Evolutionary conservation across 2,797 vertebrate species (phyloP).

Genomic region (Etheostoma nigrum): DNA sequence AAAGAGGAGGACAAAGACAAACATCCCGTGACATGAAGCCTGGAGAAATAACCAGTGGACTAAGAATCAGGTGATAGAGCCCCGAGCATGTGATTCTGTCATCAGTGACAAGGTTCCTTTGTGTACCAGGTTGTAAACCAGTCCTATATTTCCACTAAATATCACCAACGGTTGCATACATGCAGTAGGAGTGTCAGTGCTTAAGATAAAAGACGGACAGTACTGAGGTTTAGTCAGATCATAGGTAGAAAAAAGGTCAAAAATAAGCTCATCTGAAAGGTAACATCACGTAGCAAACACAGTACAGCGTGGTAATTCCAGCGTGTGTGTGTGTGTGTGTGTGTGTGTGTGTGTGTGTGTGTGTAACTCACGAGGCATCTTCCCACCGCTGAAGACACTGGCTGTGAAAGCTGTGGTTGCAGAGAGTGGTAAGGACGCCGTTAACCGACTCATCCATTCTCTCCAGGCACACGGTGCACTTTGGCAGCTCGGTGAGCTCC

Average conservation of each 20-base stretch:
- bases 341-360: neutral
- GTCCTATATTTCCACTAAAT: neutral
- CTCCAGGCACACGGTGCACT: constrained; percentile 98
- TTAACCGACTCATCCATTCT: constrained; percentile 99
- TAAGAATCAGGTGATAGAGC: constrained; percentile 14
- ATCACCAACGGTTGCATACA: neutral
- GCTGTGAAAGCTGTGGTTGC: constrained; percentile 99
- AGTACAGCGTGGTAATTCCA: neutral
- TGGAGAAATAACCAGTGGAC: constrained; percentile 57
- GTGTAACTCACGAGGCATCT: constrained; percentile 92
- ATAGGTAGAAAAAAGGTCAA: neutral
- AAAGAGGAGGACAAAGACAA: constrained; percentile 46
- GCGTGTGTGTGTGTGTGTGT: neutral
- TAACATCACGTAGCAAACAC: neutral
- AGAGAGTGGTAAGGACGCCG: constrained; percentile 95
- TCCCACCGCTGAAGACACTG: constrained; percentile 99
- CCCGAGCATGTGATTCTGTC: constrained; percentile 3
- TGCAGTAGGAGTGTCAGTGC: neutral
- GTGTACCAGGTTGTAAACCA: neutral
- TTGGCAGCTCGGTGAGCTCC: constrained; percentile 97
- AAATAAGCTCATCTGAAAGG: neutral
- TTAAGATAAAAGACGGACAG: neutral
- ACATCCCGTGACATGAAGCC: constrained; percentile 39
- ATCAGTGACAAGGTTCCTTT: constrained; percentile 8
- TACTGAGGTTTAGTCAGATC: no score